Evolutionary conservation across 2,888 invertebrate genomes (phyloP).

Genomic region (Polydesmus complanatus): DNA sequence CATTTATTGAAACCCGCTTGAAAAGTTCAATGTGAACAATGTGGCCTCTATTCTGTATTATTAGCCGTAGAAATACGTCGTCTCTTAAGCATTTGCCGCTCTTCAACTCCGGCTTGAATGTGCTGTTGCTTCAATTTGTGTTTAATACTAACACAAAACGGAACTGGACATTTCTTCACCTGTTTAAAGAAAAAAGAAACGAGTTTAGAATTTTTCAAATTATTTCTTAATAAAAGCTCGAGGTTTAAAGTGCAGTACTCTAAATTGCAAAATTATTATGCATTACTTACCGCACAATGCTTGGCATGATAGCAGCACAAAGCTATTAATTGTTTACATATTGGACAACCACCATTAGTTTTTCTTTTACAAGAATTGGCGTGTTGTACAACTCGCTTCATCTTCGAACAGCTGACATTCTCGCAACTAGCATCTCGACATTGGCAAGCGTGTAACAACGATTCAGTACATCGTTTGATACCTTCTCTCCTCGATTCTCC

Average conservation of each 20-base stretch:
- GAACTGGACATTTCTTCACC: conserved; percentile 88
- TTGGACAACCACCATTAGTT: conserved; percentile 91
- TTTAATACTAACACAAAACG: conserved; percentile 97
- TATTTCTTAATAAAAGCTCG: background rate
- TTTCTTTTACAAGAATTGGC: conserved; percentile 93
- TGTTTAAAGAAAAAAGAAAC: conserved; percentile 36
- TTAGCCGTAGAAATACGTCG: no score
- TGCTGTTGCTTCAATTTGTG: conserved; percentile 96
- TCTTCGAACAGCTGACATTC: conserved; percentile 92
- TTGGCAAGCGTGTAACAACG: conserved; percentile 90
- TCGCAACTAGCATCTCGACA: conserved; percentile 98
- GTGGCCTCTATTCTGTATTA: no score
- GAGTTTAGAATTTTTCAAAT: no score
- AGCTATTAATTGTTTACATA: conserved; percentile 97
- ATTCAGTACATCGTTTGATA: conserved; percentile 84
- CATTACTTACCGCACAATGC: conserved; percentile 54
- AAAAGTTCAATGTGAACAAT: no score
- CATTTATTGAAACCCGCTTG: no score
- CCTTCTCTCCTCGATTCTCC: conserved; percentile 72
- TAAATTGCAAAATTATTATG: background rate
- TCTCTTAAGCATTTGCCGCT: conserved; percentile 71
- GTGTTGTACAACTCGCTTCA: conserved; percentile 98
- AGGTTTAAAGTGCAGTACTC: no score
- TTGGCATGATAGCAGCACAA: conserved; percentile 98
- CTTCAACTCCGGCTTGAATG: conserved; percentile 83